These are phyloP conservation scores for Scomberomorus guttatus DNA, from an alignment of 2,797 vertebrate species.

Conservation along the genomic window DNA sequence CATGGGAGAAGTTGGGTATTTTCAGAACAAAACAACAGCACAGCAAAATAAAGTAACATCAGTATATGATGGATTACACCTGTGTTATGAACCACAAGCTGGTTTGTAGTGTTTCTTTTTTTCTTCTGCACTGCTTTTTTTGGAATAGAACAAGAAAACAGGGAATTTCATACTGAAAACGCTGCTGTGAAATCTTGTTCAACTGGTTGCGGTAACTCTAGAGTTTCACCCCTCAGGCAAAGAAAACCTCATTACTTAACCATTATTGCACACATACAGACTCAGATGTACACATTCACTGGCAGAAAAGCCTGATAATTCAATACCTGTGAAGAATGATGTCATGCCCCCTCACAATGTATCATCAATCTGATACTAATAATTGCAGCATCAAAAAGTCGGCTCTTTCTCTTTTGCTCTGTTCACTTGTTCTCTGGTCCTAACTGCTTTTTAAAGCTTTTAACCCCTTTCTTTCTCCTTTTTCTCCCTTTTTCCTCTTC, in stretches of 20 bases:
- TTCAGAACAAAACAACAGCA: not conserved
- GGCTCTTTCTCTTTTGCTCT: slow-evolving; percentile 11
- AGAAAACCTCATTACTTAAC: slow-evolving; percentile 37
- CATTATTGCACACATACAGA: slow-evolving; percentile 9
- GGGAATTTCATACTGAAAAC: slow-evolving; percentile 11
- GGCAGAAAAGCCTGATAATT: slow-evolving; percentile 28
- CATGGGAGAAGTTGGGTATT: not conserved
- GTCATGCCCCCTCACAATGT: slow-evolving; percentile 13
- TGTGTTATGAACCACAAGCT: not conserved
- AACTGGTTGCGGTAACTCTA: slow-evolving; percentile 30
- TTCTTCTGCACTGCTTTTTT: not conserved
- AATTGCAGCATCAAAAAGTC: not conserved
- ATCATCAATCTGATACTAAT: slow-evolving; percentile 23
- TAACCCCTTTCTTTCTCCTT: slow-evolving; percentile 52
- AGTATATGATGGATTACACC: slow-evolving; percentile 20
- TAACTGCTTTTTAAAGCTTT: slow-evolving; percentile 36
- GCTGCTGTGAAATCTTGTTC: slow-evolving; percentile 14
- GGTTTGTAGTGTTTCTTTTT: not conserved
- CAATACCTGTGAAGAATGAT: slow-evolving; percentile 43
- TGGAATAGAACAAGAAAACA: slow-evolving; percentile 1
- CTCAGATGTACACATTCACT: slow-evolving; percentile 8
- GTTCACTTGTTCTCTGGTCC: slow-evolving; percentile 20
- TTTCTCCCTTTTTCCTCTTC: not conserved
- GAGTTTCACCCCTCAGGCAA: slow-evolving; percentile 26
- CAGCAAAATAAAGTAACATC: not conserved